These are phyloP conservation scores for Liodrosophila aerea DNA, from an alignment of 2,888 invertebrate genomes.

Conservation along the genomic window DNA sequence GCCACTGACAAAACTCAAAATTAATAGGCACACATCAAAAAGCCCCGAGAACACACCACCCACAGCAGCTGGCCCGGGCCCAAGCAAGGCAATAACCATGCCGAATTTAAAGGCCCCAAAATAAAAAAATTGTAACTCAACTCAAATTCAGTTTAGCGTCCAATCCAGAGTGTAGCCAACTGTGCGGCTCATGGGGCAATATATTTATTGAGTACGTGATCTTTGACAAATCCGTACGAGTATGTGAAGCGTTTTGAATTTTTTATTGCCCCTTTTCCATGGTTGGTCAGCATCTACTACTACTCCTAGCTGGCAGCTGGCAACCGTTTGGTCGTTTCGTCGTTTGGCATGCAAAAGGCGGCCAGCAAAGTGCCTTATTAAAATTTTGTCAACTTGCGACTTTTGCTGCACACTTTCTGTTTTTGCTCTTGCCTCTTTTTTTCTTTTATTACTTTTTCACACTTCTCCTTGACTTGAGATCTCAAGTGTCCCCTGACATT, in stretches of 20 bases:
- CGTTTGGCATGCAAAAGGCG: conserved; percentile 68
- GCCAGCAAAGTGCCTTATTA: conserved; percentile 72
- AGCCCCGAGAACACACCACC: conserved; percentile 32
- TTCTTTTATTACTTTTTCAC: conserved; percentile 61
- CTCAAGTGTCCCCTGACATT: conserved; percentile 52
- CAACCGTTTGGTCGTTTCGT: conserved; percentile 20
- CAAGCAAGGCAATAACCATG: conserved; percentile 39
- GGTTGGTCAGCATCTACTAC: conserved; percentile 31
- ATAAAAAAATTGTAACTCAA: background rate
- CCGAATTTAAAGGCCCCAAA: conserved; percentile 45
- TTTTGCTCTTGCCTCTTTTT: background rate
- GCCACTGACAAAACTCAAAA: conserved; percentile 60
- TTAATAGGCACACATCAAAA: conserved; percentile 73
- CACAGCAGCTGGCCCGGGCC: conserved; percentile 39
- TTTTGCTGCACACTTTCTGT: conserved; percentile 37
- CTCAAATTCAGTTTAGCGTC: conserved; percentile 29
- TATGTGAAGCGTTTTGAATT: conserved; percentile 82
- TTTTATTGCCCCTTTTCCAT: conserved; percentile 73
- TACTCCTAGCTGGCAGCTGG: conserved; percentile 47
- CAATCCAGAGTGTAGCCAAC: conserved; percentile 60
- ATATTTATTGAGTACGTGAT: conserved; percentile 83
- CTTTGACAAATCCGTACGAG: conserved; percentile 79
- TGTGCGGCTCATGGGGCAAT: conserved; percentile 79
- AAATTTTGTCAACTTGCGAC: conserved; percentile 74
- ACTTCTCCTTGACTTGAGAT: conserved; percentile 39